Evolutionary conservation across 1,140 invertebrate species (phyloP).

Genomic region (Leptoteleia sp.): DNA sequence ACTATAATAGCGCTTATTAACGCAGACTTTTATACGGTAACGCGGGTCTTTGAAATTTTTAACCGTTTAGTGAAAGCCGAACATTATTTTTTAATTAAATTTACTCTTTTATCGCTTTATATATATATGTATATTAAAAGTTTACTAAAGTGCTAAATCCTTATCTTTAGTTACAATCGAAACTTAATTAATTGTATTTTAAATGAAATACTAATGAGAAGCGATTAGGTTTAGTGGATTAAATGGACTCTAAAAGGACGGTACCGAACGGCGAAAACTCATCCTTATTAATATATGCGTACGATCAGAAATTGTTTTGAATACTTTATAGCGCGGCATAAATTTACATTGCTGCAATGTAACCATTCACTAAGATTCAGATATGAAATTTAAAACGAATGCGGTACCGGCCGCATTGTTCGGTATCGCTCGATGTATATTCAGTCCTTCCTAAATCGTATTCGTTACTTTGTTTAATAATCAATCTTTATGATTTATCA

Average conservation of each 20-base stretch:
- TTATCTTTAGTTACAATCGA: no score
- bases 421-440: background rate
- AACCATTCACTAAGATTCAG: conserved; percentile 6
- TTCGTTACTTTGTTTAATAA: no score
- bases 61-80: no score
- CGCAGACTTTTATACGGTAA: no score
- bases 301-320: conserved; percentile 8
- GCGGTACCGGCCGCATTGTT: background rate
- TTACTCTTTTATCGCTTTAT: no score
- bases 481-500: background rate
- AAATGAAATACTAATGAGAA: background rate
- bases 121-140: no score
- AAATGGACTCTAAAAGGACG: background rate
- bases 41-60: no score
- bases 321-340: conserved; percentile 13
- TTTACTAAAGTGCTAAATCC: no score
- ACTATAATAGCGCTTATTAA: no score
- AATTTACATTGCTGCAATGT: conserved; percentile 31
- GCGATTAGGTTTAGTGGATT: background rate
- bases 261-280: background rate
- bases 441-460: no score
- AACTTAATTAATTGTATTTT: background rate
- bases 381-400: conserved; percentile 3
- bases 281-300: conserved; percentile 14
- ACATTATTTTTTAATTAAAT: no score